These are phyloP conservation scores for Plutomurus gul DNA, from an alignment of 1,140 invertebrate species.

Conservation along the genomic window DNA sequence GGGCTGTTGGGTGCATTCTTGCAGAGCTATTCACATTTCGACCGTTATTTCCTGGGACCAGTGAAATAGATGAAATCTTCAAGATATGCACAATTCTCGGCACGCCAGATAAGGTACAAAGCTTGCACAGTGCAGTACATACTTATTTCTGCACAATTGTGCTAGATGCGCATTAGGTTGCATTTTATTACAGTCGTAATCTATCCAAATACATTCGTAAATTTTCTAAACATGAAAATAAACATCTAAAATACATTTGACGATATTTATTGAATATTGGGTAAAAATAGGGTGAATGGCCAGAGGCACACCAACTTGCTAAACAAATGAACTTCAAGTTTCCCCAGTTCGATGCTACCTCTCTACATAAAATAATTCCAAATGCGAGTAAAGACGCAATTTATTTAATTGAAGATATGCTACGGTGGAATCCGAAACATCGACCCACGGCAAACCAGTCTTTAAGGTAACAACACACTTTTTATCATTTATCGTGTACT, in stretches of 20 bases:
- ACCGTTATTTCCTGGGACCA: slow-evolving; percentile 94
- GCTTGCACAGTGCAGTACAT: background rate
- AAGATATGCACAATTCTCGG: slow-evolving; percentile 95
- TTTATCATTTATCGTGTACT: background rate
- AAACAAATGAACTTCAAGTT: slow-evolving; percentile 95
- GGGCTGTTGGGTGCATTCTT: slow-evolving; percentile 92
- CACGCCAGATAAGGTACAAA: slow-evolving; percentile 81
- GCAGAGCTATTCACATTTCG: slow-evolving; percentile 97
- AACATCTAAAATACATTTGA: too few relatives aligned
- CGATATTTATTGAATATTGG: background rate
- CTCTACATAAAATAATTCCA: slow-evolving; percentile 78
- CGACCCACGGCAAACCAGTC: slow-evolving; percentile 88
- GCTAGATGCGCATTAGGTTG: too few relatives aligned
- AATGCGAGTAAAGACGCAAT: slow-evolving; percentile 83
- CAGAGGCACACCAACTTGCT: slow-evolving; percentile 91
- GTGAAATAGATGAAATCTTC: slow-evolving; percentile 98
- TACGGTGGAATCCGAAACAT: slow-evolving; percentile 90
- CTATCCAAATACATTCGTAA: too few relatives aligned
- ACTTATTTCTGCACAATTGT: too few relatives aligned
- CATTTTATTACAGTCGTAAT: slow-evolving; percentile 53
- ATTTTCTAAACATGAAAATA: too few relatives aligned
- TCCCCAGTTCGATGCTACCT: slow-evolving; percentile 80
- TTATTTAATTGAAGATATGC: slow-evolving; percentile 80
- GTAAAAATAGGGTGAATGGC: slow-evolving; percentile 86
- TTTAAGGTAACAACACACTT: slow-evolving; percentile 68